These are phyloP conservation scores for Agrochola macilenta DNA, from an alignment of 2,888 invertebrate genomes.

Conservation along the genomic window DNA sequence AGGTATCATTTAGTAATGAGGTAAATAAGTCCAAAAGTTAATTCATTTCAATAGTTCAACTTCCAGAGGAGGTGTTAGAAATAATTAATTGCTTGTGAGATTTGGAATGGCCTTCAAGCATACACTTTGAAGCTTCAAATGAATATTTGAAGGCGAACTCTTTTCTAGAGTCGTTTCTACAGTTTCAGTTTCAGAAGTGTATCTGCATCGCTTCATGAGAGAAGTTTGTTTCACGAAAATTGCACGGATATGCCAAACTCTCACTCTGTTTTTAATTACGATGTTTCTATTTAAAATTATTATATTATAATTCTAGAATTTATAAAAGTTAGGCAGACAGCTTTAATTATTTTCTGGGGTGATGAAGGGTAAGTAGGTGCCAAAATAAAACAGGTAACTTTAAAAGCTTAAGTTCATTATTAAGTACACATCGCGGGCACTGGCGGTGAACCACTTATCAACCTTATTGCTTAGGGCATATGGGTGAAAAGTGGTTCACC, in stretches of 20 bases:
- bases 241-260: neutral
- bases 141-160: neutral
- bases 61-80: no score
- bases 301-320: no score
- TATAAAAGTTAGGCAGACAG: no score
- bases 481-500: no score
- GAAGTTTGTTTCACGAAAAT: neutral
- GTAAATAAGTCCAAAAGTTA: no score
- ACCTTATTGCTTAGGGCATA: no score
- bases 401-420: neutral
- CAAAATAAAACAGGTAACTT: neutral
- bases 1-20: no score
- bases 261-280: neutral
- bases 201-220: neutral
- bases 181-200: neutral
- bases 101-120: no score
- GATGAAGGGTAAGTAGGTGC: neutral
- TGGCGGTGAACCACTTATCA: no score
- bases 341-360: no score
- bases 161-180: neutral
- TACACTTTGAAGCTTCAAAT: neutral
- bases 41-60: no score
- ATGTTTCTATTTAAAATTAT: neutral
- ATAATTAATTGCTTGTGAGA: neutral
- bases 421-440: no score